Percentiles rank a stretch among this genome's conserved stretches.
phyloP scores from a whole-genome alignment of 1,140 invertebrate genomes.

The Campoletis sonorensis region DNA sequence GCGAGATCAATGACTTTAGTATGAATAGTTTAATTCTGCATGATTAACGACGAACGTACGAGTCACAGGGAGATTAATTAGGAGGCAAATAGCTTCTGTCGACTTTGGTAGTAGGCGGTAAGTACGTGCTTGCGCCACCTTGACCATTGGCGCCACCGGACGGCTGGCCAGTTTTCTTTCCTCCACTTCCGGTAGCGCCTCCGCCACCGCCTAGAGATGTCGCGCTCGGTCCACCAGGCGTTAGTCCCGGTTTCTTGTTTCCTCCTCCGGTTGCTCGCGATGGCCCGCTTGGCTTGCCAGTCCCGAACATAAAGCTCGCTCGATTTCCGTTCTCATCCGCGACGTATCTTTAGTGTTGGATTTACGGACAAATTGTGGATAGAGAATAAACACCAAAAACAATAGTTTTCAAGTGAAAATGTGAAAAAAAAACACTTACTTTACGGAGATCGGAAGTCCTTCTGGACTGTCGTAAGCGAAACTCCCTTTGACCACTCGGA shows the following conservation, averaged over 20 bases:
- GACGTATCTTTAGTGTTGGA: constrained; percentile 62
- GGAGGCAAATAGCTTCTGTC: constrained; percentile 68
- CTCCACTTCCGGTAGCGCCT: constrained; percentile 19
- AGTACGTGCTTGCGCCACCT: constrained; percentile 53
- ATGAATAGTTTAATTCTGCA: not conserved
- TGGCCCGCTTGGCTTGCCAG: constrained; percentile 60
- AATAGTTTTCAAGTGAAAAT: not conserved
- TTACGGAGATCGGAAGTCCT: constrained; percentile 70
- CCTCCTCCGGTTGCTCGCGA: constrained; percentile 36
- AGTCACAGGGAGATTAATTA: constrained; percentile 53
- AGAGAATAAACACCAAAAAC: too few relatives aligned
- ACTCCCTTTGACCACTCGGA: constrained; percentile 68
- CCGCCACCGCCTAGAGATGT: constrained; percentile 17
- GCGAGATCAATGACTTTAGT: constrained; percentile 22
- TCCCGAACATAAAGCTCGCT: constrained; percentile 68
- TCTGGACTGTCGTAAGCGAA: constrained; percentile 72
- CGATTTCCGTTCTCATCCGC: constrained; percentile 74
- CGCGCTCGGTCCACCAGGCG: constrained; percentile 19
- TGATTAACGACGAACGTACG: not conserved
- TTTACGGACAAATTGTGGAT: too few relatives aligned
- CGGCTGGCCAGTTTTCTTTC: not conserved
- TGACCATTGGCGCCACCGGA: not conserved
- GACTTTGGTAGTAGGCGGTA: constrained; percentile 60
- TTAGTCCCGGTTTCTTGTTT: constrained; percentile 12
- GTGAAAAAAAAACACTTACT: constrained; percentile 63